Percentiles rank a stretch among this genome's conserved stretches.
phyloP scores from a whole-genome alignment of 2,113 vertebrate species.

The Poecile atricapillus region DNA sequence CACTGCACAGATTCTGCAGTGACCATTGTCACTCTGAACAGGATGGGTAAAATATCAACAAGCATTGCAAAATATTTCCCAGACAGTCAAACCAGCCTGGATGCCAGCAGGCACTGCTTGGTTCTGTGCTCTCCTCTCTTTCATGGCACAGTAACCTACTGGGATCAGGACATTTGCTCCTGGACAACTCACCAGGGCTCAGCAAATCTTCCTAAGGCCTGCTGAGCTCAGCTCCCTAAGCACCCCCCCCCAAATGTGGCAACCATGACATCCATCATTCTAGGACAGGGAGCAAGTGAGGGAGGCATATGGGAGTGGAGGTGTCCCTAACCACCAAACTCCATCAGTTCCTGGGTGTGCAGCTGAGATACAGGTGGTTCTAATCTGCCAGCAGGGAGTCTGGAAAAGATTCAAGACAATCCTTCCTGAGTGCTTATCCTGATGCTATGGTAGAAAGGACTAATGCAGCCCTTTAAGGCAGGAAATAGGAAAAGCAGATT shows the following conservation, averaged over 20 bases:
- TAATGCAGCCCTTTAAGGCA: background rate
- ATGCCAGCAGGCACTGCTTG: background rate
- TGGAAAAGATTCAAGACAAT: background rate
- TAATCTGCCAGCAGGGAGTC: background rate
- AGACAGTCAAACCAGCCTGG: background rate
- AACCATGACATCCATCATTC: background rate
- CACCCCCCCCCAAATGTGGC: too few relatives aligned
- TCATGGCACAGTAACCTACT: background rate
- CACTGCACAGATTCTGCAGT: background rate
- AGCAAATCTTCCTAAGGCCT: background rate
- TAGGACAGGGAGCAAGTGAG: rapidly evolving
- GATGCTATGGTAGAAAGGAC: background rate
- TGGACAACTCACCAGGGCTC: background rate
- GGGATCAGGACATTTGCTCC: background rate
- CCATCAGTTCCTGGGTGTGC: background rate
- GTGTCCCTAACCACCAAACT: background rate
- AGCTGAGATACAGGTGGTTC: background rate
- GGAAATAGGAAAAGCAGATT: background rate
- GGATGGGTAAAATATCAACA: background rate
- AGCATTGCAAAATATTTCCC: background rate
- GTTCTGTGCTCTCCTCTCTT: background rate
- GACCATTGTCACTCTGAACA: background rate
- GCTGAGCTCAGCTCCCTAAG: background rate
- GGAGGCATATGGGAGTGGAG: background rate
- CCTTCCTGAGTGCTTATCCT: background rate